Percentiles rank a stretch among this genome's conserved stretches.
phyloP scores from a whole-genome alignment of 1,140 invertebrate species.

The Platyura marginata region DNA sequence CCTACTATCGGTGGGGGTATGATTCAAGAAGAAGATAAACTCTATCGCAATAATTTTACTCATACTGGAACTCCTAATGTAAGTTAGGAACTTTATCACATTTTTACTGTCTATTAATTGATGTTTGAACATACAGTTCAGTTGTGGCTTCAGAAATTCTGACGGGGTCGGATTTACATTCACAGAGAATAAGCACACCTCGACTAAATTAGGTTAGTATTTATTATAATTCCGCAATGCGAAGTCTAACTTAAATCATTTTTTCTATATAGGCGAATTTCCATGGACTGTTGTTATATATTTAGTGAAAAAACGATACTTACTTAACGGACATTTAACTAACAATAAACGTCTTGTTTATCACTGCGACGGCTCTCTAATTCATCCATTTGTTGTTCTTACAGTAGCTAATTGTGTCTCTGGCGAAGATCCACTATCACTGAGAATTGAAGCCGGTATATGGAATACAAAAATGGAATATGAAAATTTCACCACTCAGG shows the following conservation, averaged over 20 bases:
- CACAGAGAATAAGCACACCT: conserved; percentile 34
- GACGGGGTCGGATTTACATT: conserved; percentile 49
- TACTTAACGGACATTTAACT: conserved; percentile 28
- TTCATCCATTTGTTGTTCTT: conserved; percentile 18
- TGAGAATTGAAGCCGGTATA: conserved; percentile 44
- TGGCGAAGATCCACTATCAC: conserved; percentile 9
- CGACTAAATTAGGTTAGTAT: conserved; percentile 32
- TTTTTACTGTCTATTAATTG: too few species aligned
- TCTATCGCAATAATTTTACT: too few species aligned
- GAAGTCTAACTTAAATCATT: too few species aligned
- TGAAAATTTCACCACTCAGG: conserved; percentile 48
- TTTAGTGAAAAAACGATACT: conserved; percentile 34
- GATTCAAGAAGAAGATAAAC: too few species aligned
- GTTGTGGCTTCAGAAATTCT: conserved; percentile 37
- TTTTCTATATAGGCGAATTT: conserved; percentile 52
- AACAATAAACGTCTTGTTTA: conserved; percentile 51
- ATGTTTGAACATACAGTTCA: too few species aligned
- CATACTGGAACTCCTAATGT: too few species aligned
- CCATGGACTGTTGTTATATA: conserved; percentile 63
- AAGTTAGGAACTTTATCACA: too few species aligned
- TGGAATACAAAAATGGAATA: conserved; percentile 54
- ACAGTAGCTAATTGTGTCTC: too few species aligned
- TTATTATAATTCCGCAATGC: too few species aligned
- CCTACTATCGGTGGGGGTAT: too few species aligned
- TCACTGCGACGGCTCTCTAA: too few species aligned